Conservation (phyloP, 1,140 invertebrate species). For the Zaprionus nigranus region DNA sequence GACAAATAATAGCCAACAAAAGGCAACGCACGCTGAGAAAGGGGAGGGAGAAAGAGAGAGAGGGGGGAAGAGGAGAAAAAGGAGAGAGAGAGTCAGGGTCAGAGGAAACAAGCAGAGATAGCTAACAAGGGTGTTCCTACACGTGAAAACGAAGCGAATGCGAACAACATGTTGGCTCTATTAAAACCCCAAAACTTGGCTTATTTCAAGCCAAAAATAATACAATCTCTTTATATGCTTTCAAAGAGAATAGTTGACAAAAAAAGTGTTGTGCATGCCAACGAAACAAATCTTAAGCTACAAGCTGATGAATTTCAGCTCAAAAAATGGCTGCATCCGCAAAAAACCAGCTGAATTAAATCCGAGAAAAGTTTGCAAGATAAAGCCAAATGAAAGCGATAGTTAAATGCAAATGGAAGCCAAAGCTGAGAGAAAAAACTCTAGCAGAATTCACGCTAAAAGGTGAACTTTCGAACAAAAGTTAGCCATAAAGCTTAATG, state of each 20-base stretch:
- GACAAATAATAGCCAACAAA: slow-evolving; percentile 29
- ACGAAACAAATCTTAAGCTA: neutral
- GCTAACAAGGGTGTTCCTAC: neutral
- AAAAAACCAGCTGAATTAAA: neutral
- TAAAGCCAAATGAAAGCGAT: neutral
- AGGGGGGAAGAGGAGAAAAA: neutral
- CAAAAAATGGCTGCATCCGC: neutral
- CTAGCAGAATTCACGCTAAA: neutral
- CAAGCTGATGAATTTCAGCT: neutral
- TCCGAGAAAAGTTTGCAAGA: neutral
- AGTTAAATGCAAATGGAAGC: neutral
- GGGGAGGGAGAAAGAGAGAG: neutral
- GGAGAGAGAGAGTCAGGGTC: neutral
- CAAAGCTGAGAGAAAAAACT: neutral
- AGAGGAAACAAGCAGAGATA: neutral
- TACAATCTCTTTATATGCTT: too few relatives aligned
- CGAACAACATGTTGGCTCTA: neutral
- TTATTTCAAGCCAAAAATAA: neutral
- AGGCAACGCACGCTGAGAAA: neutral
- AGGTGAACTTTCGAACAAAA: neutral
- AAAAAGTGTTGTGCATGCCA: too few relatives aligned
- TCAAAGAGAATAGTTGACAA: too few relatives aligned
- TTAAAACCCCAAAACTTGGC: neutral
- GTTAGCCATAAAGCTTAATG: neutral
- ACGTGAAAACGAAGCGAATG: neutral